Conservation (phyloP, 2,797 vertebrate genomes). For the Phaenicophaeus curvirostris region DNA sequence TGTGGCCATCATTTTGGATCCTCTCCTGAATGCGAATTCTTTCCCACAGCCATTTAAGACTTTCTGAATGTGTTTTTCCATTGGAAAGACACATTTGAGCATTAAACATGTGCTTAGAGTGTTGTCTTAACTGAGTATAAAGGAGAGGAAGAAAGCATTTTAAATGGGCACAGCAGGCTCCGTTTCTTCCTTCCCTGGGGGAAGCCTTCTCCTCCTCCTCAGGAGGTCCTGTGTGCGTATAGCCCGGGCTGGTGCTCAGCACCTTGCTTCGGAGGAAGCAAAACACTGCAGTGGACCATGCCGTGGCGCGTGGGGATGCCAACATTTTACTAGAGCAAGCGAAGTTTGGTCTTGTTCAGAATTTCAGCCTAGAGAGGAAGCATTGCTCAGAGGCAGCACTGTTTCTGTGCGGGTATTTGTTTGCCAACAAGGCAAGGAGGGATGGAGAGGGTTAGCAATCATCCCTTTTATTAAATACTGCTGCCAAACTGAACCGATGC, state of each 20-base stretch:
- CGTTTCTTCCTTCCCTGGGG: not conserved
- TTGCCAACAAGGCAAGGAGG: not conserved
- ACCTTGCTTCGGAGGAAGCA: not conserved
- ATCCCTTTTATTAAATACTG: not conserved
- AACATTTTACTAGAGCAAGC: not conserved
- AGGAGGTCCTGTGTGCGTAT: not conserved
- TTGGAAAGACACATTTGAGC: not conserved
- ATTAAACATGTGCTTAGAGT: not conserved
- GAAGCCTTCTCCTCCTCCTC: not conserved
- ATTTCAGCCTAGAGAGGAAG: not conserved
- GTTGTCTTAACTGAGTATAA: not conserved
- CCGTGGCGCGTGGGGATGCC: not conserved
- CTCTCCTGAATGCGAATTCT: not conserved
- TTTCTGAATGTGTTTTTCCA: conserved; percentile 24
- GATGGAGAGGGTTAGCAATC: not conserved
- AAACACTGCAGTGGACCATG: not conserved
- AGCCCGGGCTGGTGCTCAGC: not conserved
- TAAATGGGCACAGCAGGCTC: not conserved
- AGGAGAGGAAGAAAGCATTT: not conserved
- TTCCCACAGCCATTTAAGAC: conserved; percentile 36
- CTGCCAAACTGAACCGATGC: not conserved
- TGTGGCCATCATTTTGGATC: conserved; percentile 49
- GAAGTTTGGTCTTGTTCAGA: not conserved
- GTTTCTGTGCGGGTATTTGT: not conserved
- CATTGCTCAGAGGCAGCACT: not conserved